A percentile compares a stretch with the other conserved stretches of the same genome.
phyloP scores from a whole-genome alignment of 2,113 vertebrate species.

The Leptobrachium ailaonicum region DNA sequence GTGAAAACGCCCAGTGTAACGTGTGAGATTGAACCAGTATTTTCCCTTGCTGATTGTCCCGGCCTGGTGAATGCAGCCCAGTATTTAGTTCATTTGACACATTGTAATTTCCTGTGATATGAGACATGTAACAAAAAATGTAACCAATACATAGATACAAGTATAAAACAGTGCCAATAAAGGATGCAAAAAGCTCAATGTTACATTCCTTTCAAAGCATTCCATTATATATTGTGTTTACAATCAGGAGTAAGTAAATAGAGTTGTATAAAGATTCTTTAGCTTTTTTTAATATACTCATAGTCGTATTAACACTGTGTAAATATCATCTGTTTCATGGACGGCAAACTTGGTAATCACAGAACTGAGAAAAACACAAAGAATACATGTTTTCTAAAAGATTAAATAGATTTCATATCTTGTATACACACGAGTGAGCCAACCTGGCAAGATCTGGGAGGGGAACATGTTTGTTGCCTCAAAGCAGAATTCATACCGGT shows the following conservation, averaged over 20 bases:
- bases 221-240: neutral
- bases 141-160: too few species aligned
- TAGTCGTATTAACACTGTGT: constrained; percentile 11
- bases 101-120: too few species aligned
- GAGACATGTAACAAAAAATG: too few species aligned
- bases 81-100: too few species aligned
- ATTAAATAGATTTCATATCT: constrained; percentile 32
- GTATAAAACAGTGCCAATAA: too few species aligned
- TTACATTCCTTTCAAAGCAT: too few species aligned
- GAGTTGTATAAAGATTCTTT: neutral
- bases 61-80: too few species aligned
- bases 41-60: too few species aligned
- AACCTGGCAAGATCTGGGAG: constrained; percentile 11
- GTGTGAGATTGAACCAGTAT: too few species aligned
- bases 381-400: constrained; percentile 42
- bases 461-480: neutral
- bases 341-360: constrained; percentile 21
- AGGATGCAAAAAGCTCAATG: too few species aligned
- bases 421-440: constrained; percentile 21
- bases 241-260: neutral
- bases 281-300: constrained; percentile 15
- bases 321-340: constrained; percentile 27
- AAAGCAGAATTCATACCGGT: neutral
- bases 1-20: too few species aligned
- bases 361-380: constrained; percentile 22